phyloP scores from a whole-genome alignment of 1,140 invertebrate genomes.

The Zaprionus taronus region DNA sequence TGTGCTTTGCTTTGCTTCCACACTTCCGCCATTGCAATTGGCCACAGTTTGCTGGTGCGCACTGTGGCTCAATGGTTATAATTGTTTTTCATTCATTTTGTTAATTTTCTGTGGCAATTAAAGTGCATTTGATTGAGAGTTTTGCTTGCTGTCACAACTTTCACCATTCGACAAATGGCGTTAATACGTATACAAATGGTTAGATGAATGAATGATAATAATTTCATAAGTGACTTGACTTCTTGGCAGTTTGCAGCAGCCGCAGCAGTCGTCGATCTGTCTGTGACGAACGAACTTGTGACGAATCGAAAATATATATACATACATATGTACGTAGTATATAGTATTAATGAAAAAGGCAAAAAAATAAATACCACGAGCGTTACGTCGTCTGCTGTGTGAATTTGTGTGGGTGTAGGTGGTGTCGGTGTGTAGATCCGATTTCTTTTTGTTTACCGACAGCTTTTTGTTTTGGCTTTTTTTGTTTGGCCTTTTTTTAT shows the following conservation, averaged over 20 bases:
- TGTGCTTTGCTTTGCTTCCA: slow-evolving; percentile 25
- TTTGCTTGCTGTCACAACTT: slow-evolving; percentile 45
- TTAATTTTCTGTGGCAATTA: slow-evolving; percentile 60
- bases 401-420: slow-evolving; percentile 22
- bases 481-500: slow-evolving; percentile 36
- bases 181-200: too few species aligned
- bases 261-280: slow-evolving; percentile 23
- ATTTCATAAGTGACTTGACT: slow-evolving; percentile 49
- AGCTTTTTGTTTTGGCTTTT: slow-evolving; percentile 27
- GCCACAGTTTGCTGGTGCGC: slow-evolving; percentile 34
- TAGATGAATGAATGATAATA: slow-evolving; percentile 21
- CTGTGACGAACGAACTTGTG: slow-evolving; percentile 21
- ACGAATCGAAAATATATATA: slow-evolving; percentile 21
- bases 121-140: slow-evolving; percentile 50
- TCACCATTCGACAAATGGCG: slow-evolving; percentile 37
- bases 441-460: slow-evolving; percentile 50
- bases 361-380: neutral
- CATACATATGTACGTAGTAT: neutral
- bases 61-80: slow-evolving; percentile 32
- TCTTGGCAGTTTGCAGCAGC: slow-evolving; percentile 30
- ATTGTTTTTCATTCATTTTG: slow-evolving; percentile 57
- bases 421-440: slow-evolving; percentile 46
- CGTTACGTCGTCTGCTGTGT: slow-evolving; percentile 30
- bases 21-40: slow-evolving; percentile 49
- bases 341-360: neutral